Conservation (phyloP, 2,888 invertebrate species). For the Synergus gifuensis region DNA sequence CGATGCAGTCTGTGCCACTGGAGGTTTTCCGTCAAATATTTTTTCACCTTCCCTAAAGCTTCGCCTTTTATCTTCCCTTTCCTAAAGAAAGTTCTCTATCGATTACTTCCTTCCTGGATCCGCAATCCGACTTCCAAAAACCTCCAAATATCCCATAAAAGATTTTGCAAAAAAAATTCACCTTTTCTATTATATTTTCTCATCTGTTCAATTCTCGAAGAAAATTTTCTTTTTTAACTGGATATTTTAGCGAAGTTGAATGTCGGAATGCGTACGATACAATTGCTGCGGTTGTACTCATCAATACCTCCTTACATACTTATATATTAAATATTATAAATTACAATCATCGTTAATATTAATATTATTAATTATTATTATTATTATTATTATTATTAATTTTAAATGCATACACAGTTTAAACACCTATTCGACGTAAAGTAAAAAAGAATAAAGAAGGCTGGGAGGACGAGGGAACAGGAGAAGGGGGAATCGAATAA, state of each 20-base stretch:
- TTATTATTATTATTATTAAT: slow-evolving; percentile 54
- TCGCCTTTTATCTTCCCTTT: slow-evolving; percentile 32
- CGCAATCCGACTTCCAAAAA: slow-evolving; percentile 13
- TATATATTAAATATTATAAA: slow-evolving; percentile 60
- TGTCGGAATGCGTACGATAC: slow-evolving; percentile 21
- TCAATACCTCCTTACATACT: slow-evolving; percentile 52
- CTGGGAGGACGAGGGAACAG: slow-evolving; percentile 50
- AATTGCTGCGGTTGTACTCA: slow-evolving; percentile 41
- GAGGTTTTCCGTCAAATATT: slow-evolving; percentile 48
- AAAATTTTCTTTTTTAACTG: background rate
- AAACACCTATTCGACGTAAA: slow-evolving; percentile 55
- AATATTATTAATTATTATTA: slow-evolving; percentile 54
- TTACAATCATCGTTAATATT: slow-evolving; percentile 59
- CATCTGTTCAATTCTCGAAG: background rate
- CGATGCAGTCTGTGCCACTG: slow-evolving; percentile 49
- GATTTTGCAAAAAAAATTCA: background rate
- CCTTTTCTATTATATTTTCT: background rate
- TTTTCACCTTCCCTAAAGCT: slow-evolving; percentile 39
- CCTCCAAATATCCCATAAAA: background rate
- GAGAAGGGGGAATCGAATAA: slow-evolving; percentile 49
- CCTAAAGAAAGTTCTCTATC: slow-evolving; percentile 7
- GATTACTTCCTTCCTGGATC: slow-evolving; percentile 11
- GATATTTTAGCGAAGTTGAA: slow-evolving; percentile 9
- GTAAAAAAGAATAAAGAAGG: slow-evolving; percentile 51
- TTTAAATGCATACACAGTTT: slow-evolving; percentile 61